Percentiles rank a stretch among this genome's conserved stretches.
These are phyloP conservation scores for Eonycteris spelaea DNA, from an alignment of 2,113 vertebrate genomes.

Conservation along the genomic window DNA sequence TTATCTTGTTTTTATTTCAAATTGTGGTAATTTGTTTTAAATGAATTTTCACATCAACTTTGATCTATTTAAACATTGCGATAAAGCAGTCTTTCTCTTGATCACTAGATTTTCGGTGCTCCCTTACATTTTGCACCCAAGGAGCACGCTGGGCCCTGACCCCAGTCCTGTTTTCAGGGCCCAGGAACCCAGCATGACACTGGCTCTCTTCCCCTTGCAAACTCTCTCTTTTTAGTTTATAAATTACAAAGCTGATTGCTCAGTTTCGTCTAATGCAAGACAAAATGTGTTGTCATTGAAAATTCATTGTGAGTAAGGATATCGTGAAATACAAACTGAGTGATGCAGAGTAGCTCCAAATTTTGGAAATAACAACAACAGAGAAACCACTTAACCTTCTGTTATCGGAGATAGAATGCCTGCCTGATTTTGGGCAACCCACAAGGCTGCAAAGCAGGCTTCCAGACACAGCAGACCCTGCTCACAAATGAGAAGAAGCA, in stretches of 20 bases:
- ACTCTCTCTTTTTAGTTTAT: no score
- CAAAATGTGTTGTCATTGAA: neutral
- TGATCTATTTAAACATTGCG: neutral
- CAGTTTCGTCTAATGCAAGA: neutral
- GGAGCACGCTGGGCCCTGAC: no score
- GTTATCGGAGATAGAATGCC: no score
- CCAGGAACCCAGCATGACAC: no score
- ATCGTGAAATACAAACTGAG: neutral
- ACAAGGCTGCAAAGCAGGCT: accelerated
- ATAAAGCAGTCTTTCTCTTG: neutral
- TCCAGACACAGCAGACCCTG: neutral
- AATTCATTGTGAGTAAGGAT: no score
- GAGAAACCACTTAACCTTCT: neutral
- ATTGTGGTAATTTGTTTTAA: neutral
- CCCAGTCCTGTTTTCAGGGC: neutral
- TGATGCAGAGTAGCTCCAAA: no score
- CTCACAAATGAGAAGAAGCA: accelerated
- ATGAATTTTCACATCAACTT: neutral
- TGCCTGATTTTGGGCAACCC: neutral
- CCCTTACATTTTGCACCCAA: accelerated
- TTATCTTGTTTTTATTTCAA: neutral
- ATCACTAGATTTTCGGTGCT: neutral
- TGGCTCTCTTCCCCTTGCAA: neutral
- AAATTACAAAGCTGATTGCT: neutral
- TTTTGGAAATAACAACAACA: neutral